A percentile compares a stretch with the other conserved stretches of the same genome.
These are phyloP conservation scores for Vidua chalybeata DNA, from an alignment of 2,113 vertebrate species.

Conservation along the genomic window DNA sequence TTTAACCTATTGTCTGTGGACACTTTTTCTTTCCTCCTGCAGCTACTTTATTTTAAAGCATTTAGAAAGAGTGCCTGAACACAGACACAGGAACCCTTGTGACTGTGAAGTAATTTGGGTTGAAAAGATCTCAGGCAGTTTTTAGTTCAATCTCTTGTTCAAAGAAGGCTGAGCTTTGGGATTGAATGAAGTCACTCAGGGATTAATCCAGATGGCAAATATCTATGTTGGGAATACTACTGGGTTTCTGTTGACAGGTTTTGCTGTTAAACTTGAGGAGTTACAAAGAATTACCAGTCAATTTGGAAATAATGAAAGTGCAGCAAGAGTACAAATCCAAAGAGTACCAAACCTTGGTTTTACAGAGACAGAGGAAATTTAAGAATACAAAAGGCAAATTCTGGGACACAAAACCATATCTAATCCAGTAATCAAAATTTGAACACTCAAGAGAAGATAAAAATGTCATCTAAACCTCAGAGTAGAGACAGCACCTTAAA, in stretches of 20 bases:
- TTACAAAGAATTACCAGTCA: background rate
- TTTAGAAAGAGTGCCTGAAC: background rate
- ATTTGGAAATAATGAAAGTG: background rate
- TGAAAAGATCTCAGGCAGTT: background rate
- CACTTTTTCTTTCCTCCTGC: background rate
- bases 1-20: background rate
- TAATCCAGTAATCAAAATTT: background rate
- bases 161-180: background rate
- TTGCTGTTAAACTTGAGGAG: background rate
- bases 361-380: background rate
- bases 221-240: rapidly evolving
- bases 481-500: background rate
- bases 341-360: background rate
- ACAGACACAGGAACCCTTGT: background rate
- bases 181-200: background rate
- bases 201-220: background rate
- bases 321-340: rapidly evolving
- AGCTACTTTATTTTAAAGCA: background rate
- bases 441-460: background rate
- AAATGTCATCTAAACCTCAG: background rate
- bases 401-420: background rate
- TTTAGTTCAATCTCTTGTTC: background rate
- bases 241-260: background rate
- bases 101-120: background rate
- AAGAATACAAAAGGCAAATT: background rate